Evolutionary conservation across 2,113 vertebrate species (phyloP), one percentile per base, ranked within the genome.

Genomic region (Larimichthys crocea): DNA sequence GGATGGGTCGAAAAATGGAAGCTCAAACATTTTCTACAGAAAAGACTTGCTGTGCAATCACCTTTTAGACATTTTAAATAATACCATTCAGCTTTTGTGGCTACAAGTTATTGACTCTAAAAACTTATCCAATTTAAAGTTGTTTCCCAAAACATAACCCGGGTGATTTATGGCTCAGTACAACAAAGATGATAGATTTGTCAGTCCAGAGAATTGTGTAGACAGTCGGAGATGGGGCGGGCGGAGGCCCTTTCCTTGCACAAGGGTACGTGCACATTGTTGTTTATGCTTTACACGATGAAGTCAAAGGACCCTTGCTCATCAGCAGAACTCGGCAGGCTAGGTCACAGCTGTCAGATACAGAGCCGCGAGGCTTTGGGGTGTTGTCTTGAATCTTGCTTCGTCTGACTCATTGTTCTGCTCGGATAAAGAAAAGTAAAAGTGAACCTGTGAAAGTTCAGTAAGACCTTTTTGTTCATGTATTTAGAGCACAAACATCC

Each of bases 281-380:
- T 89, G 81, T 90, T 87, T 83, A 82, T 77, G 59, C 84, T 77
- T 74, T 62, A 14, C 68, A 84, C 79, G 40, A 63, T 80, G 66
- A 83, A 85, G 81, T 81, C 80, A 53, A 55, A 57, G 73, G 60
- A 76, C 66, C 61, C 31, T 20, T 22, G 63, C 72, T 87, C 83
- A 84, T 88, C 84, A 74, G 70, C 24, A 56, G 69, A 76, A 67
- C 88, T 79, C 86, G 60, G 86, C 68, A 49, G 84, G 70, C 80
- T 26, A 19, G 79, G 78, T 82, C 90, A 84, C 82, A 77, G 73
- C 81, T 84, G 88, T 87, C 87, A 76, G 29, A 83, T 40, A 40
- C 73, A 63, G 31, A 80, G 66, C 35, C 42, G 24, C 55, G 0
- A 29, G 75, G 4, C 50, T 53, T 50, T 24, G 20, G 82, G 53